Evolutionary conservation across 2,888 invertebrate genomes (phyloP).

Genomic region (Asteroscopus sphinx): DNA sequence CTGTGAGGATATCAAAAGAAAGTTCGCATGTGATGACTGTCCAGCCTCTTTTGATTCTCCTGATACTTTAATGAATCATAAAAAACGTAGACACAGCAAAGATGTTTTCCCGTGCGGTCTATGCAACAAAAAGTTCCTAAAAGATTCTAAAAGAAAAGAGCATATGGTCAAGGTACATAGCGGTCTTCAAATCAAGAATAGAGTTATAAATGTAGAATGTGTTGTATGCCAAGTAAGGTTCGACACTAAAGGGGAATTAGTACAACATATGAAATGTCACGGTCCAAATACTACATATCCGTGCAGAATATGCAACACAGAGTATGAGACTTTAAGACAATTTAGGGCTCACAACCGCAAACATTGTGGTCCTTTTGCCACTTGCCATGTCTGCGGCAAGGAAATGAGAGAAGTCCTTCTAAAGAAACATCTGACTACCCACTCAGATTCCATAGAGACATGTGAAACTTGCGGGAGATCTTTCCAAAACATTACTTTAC

Average conservation of each 20-base stretch:
- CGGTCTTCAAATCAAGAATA: conserved; percentile 64
- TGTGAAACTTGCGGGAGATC: conserved; percentile 64
- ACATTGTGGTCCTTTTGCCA: conserved; percentile 42
- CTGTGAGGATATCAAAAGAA: conserved; percentile 61
- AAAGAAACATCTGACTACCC: conserved; percentile 52
- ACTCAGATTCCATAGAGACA: conserved; percentile 48
- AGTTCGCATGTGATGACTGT: conserved; percentile 62
- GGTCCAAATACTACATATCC: conserved; percentile 31
- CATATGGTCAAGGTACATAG: conserved; percentile 69
- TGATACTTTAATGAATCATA: conserved; percentile 60
- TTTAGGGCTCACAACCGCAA: conserved; percentile 43
- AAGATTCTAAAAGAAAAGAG: conserved; percentile 56
- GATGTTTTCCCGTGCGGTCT: conserved; percentile 65
- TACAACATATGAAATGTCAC: conserved; percentile 62
- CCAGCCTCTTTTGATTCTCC: conserved; percentile 66
- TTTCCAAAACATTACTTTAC: conserved; percentile 55
- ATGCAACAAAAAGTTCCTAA: conserved; percentile 61
- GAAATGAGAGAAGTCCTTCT: conserved; percentile 52
- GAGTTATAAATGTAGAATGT: conserved; percentile 18
- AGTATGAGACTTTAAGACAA: conserved; percentile 39
- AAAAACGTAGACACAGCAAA: conserved; percentile 60
- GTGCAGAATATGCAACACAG: conserved; percentile 42
- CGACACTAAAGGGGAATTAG: conserved; percentile 62
- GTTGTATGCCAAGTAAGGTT: conserved; percentile 53
- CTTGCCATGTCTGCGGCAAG: conserved; percentile 54